Base-by-base conservation (phyloP, 2,888 invertebrate species). In the Athrips mouffetella region DNA sequence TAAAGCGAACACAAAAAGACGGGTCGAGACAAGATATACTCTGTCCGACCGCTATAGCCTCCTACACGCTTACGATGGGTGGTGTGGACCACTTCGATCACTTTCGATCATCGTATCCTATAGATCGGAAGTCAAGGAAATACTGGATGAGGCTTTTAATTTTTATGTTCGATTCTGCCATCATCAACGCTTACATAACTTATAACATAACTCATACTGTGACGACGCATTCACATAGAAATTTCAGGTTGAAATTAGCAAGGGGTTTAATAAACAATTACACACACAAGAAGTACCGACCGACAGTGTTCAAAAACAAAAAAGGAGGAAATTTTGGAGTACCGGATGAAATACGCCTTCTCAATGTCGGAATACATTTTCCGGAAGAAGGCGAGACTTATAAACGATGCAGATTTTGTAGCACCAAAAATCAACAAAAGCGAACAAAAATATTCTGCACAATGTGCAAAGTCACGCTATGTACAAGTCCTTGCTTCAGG, bases 1-100 rank as follows among this genome's bases (percentile, higher is more conserved):
- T 58, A 51, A 59, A 67, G 50, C 61, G 67, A 50, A 69, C 65
- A 16, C 66, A 70, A 59, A 67, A 63, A 47, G 63, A 70, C 55
- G 70, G 68, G 16, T 52, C 63, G 30, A 68, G 52, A 60, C 37
- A 18, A 48, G 57, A 65, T 7, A 58, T 67, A 51, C 55, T 65
- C 13, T 66, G 65, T 51, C 68, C 68, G 13, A 56, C 49, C 50
- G 64, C 70, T 18, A 70, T 70, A 48, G 65, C 60, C 40, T 40
- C 49, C 5, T 70, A 70, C 42, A 70, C 67, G 5, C 52, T 62
- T 3, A 62, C 45, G 15, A 33, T 33, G 33, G 33, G n/a, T n/a
- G n/a, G n/a, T n/a, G n/a, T n/a, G n/a, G n/a, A n/a, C n/a, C n/a
- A n/a, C n/a, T n/a, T n/a, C 45, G 66, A 69, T 41, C 68, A 71